Conservation (phyloP, 2,113 vertebrate species). For the Sclerurus mexicanus region DNA sequence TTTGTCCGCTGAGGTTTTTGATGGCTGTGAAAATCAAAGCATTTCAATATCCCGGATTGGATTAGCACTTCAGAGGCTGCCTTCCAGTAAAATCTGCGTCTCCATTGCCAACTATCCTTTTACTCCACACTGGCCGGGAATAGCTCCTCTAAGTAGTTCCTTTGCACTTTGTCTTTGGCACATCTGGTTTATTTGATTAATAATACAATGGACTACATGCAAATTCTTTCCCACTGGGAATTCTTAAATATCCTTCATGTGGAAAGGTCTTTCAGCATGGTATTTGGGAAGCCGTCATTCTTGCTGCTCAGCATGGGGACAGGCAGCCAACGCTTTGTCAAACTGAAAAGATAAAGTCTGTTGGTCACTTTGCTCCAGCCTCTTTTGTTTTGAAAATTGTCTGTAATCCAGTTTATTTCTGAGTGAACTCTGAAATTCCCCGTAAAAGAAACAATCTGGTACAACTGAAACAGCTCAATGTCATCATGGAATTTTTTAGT, state of each 20-base stretch:
- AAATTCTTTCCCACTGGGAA: background rate
- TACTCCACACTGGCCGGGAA: background rate
- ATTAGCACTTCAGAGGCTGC: background rate
- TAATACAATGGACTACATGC: background rate
- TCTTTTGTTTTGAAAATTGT: background rate
- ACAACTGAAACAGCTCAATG: background rate
- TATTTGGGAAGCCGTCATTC: rapidly evolving
- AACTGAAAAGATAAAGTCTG: background rate
- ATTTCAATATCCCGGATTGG: background rate
- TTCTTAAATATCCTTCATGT: background rate
- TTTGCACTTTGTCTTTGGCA: background rate
- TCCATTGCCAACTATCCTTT: background rate
- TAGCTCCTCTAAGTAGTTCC: background rate
- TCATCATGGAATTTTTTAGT: background rate
- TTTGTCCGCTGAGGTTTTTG: background rate
- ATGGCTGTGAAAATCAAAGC: background rate
- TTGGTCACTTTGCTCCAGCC: background rate
- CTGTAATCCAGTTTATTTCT: background rate
- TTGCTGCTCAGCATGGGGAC: background rate
- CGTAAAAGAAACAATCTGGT: background rate
- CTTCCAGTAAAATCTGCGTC: background rate
- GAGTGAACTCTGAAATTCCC: background rate
- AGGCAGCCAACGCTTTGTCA: background rate
- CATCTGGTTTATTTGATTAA: background rate
- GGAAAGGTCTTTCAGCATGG: background rate